These are phyloP conservation scores for Melanotaenia duboulayi DNA, from an alignment of 2,113 vertebrate genomes.

Conservation along the genomic window DNA sequence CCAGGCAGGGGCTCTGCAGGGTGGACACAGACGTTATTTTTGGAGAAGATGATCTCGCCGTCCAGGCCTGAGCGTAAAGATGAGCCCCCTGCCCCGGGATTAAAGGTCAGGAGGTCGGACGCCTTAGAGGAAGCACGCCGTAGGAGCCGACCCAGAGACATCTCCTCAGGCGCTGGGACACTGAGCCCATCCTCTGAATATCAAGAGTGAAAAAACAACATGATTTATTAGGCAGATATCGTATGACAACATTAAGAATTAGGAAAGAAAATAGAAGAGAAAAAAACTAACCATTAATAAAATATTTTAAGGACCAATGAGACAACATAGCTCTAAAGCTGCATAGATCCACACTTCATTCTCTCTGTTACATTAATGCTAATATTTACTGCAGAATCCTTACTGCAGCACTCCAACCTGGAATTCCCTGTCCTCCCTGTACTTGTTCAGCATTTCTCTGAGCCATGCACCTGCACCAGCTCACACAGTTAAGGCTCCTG, in stretches of 20 bases:
- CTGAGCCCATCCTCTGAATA: conserved; percentile 91
- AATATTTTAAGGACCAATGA: neutral
- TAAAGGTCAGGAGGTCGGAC: conserved; percentile 95
- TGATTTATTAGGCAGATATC: neutral
- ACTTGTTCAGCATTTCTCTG: conserved; percentile 60
- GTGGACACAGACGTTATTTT: conserved; percentile 98
- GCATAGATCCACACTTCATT: conserved; percentile 30
- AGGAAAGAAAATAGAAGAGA: neutral
- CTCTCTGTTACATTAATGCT: conserved; percentile 32
- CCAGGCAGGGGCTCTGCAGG: conserved; percentile 90
- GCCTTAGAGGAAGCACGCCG: conserved; percentile 95
- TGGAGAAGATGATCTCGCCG: conserved; percentile 97
- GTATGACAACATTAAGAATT: neutral
- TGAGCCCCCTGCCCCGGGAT: conserved; percentile 80
- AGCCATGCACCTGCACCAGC: conserved; percentile 32
- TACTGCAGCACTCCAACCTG: conserved; percentile 42
- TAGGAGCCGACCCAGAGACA: conserved; percentile 99
- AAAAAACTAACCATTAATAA: neutral
- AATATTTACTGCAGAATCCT: conserved; percentile 65
- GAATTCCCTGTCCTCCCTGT: conserved; percentile 6
- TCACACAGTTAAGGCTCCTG: conserved; percentile 22
- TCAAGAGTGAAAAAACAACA: conserved; percentile 10
- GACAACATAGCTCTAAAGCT: neutral
- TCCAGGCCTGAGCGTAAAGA: conserved; percentile 82
- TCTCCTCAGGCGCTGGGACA: conserved; percentile 78